These are phyloP conservation scores for Augiades crinisus DNA, from an alignment of 2,888 invertebrate genomes.

Conservation along the genomic window DNA sequence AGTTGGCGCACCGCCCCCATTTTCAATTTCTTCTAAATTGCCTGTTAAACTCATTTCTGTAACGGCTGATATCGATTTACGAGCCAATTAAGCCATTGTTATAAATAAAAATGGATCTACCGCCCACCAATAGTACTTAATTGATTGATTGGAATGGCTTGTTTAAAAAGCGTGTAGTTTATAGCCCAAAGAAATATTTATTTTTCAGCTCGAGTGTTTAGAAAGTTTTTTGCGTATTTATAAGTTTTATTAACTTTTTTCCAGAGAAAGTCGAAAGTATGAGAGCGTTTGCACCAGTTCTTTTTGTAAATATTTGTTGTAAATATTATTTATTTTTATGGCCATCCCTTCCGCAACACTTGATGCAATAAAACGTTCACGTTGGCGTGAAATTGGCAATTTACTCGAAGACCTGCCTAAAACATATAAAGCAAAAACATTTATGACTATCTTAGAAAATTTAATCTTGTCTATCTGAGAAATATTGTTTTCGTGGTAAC, in stretches of 20 bases:
- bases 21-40: constrained; percentile 67
- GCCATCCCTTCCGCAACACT: no score
- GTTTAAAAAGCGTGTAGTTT: neutral
- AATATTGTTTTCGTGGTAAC: no score
- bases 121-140: constrained; percentile 1
- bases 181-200: neutral
- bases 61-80: constrained; percentile 68
- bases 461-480: no score
- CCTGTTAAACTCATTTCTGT: constrained; percentile 61
- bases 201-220: neutral
- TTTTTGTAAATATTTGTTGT: no score
- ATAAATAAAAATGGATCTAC: constrained; percentile 38
- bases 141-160: constrained; percentile 3
- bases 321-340: no score
- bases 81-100: constrained; percentile 63
- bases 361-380: no score
- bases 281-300: neutral
- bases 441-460: no score
- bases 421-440: no score
- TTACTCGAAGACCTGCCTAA: no score
- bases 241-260: no score
- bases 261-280: no score
- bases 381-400: no score
- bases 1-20: constrained; percentile 50
- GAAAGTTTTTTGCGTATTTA: constrained; percentile 1